These are phyloP conservation scores for Cantharis flavilabris DNA, from an alignment of 2,888 invertebrate genomes.

Conservation along the genomic window DNA sequence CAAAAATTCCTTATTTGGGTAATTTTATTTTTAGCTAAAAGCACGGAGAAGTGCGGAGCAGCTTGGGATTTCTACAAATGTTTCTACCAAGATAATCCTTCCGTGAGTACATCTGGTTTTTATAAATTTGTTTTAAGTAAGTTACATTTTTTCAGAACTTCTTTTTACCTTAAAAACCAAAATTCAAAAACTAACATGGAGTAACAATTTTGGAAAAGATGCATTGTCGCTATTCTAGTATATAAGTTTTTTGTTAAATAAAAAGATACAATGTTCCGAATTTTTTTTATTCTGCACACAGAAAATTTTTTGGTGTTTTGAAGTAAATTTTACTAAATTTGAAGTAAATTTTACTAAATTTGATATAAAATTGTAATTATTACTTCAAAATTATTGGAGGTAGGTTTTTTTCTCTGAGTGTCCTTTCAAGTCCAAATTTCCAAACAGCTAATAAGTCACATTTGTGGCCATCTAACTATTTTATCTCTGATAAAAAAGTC, in stretches of 20 bases:
- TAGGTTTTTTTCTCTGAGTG: no score
- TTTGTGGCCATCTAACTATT: no score
- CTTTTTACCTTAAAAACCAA: neutral
- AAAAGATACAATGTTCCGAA: neutral
- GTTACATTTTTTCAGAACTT: neutral
- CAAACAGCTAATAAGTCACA: no score
- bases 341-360: no score
- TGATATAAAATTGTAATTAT: no score
- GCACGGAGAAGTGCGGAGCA: slow-evolving; percentile 12
- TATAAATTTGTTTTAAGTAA: neutral
- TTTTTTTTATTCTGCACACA: neutral
- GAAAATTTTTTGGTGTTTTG: no score
- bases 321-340: no score
- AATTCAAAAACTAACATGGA: neutral
- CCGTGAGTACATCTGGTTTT: slow-evolving; percentile 5
- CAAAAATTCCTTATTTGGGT: neutral
- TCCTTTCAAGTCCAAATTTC: no score
- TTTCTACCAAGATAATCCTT: slow-evolving; percentile 20
- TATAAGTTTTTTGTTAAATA: neutral
- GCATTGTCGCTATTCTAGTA: neutral
- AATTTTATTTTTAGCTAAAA: neutral
- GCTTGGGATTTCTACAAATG: slow-evolving; percentile 22
- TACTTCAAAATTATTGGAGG: no score
- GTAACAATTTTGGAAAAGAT: neutral
- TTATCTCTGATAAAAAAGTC: no score